phyloP scores from a whole-genome alignment of 2,888 invertebrate genomes.

The Leptinotarsa tumamoca region DNA sequence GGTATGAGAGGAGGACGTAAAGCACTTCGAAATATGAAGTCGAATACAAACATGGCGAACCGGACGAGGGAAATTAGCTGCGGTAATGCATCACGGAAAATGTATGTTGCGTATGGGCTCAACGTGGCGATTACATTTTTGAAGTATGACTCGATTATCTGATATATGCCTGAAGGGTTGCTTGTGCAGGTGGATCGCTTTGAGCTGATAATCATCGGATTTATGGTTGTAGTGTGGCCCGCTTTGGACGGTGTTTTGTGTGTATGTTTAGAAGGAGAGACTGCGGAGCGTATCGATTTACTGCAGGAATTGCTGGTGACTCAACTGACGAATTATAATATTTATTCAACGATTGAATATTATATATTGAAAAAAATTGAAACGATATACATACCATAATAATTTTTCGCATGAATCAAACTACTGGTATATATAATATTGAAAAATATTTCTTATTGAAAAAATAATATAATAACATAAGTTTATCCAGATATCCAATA shows the following conservation, averaged over 20 bases:
- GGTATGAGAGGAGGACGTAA: background rate
- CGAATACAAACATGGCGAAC: background rate
- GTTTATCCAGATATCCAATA: too few species aligned
- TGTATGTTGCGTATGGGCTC: constrained; percentile 38
- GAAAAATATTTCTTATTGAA: too few species aligned
- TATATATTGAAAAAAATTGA: too few species aligned
- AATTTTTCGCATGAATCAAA: too few species aligned
- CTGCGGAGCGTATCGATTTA: background rate
- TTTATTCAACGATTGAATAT: too few species aligned
- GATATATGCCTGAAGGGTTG: constrained; percentile 41
- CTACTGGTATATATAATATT: too few species aligned
- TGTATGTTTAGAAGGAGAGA: background rate
- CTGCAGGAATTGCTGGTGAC: background rate
- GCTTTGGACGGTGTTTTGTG: background rate
- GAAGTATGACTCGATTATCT: constrained; percentile 44
- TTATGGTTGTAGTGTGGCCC: constrained; percentile 21
- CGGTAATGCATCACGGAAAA: constrained; percentile 35
- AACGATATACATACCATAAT: too few species aligned
- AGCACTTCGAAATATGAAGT: background rate
- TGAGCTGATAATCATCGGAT: constrained; percentile 37
- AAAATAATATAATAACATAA: too few species aligned
- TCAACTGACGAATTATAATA: too few species aligned
- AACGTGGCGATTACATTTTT: constrained; percentile 44
- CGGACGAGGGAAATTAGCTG: constrained; percentile 19
- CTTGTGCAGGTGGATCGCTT: constrained; percentile 37